Percentiles rank a stretch among this genome's conserved stretches.
Conservation (phyloP, 2,113 vertebrate genomes). For the Tenebrosternarchus preto region DNA sequence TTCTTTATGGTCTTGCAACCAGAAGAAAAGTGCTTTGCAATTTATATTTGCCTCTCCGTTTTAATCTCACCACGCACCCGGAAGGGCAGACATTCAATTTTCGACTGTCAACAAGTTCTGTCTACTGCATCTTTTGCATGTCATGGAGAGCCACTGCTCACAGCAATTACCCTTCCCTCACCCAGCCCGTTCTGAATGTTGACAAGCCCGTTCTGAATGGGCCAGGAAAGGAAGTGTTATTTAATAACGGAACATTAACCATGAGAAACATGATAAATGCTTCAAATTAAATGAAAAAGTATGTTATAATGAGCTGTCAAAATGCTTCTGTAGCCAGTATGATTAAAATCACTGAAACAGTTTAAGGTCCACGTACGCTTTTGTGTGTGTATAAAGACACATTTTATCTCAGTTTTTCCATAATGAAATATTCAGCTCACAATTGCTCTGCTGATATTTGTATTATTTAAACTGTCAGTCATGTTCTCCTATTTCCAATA, state of each 20-base stretch:
- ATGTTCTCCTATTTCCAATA: background rate
- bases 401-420: background rate
- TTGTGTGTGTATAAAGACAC: background rate
- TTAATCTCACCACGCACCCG: background rate
- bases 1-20: background rate
- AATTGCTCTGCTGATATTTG: background rate
- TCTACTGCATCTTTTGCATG: background rate
- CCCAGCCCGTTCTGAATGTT: too few relatives aligned
- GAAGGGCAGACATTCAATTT: conserved; percentile 5
- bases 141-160: background rate
- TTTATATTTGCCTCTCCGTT: background rate
- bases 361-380: background rate
- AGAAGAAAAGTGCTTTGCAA: background rate
- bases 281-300: too few relatives aligned
- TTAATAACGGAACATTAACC: too few relatives aligned
- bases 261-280: too few relatives aligned
- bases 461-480: background rate
- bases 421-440: background rate
- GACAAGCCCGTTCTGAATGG: too few relatives aligned
- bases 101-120: background rate
- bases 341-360: background rate
- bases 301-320: too few relatives aligned
- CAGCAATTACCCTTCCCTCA: background rate
- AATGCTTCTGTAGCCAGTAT: too few relatives aligned
- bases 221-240: too few relatives aligned